Conservation (phyloP, 2,113 vertebrate species). For the Gymnarchus niloticus region DNA sequence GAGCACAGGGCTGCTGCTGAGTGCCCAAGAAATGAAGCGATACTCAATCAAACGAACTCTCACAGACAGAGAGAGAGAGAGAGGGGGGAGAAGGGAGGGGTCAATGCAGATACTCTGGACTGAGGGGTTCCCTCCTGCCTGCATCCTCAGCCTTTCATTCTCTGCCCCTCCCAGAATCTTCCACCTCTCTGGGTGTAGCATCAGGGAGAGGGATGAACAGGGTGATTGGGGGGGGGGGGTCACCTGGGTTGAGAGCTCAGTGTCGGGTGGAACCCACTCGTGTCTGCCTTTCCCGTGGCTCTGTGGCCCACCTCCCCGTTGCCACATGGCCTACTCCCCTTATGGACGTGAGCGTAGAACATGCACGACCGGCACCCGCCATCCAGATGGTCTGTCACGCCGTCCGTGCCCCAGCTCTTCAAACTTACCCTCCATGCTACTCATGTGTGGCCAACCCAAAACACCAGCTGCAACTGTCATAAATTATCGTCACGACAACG, state of each 20-base stretch:
- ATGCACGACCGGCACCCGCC: background rate
- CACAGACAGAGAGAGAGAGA: conserved; percentile 26
- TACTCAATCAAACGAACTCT: conserved; percentile 52
- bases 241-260: background rate
- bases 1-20: conserved; percentile 50
- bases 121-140: background rate
- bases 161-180: background rate
- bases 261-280: background rate
- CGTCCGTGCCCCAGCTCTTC: background rate
- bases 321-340: background rate
- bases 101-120: conserved; percentile 38
- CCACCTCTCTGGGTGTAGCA: background rate
- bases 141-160: conserved; percentile 9
- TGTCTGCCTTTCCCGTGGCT: background rate
- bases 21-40: conserved; percentile 51
- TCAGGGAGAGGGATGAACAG: background rate
- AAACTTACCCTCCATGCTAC: background rate
- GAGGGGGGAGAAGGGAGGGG: conserved; percentile 34
- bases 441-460: background rate
- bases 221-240: background rate
- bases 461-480: background rate
- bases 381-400: background rate
- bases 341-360: background rate
- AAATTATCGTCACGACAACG: background rate
- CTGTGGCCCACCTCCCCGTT: background rate